These are phyloP conservation scores for Papilio elwesi DNA, from an alignment of 2,888 invertebrate species.

Conservation along the genomic window DNA sequence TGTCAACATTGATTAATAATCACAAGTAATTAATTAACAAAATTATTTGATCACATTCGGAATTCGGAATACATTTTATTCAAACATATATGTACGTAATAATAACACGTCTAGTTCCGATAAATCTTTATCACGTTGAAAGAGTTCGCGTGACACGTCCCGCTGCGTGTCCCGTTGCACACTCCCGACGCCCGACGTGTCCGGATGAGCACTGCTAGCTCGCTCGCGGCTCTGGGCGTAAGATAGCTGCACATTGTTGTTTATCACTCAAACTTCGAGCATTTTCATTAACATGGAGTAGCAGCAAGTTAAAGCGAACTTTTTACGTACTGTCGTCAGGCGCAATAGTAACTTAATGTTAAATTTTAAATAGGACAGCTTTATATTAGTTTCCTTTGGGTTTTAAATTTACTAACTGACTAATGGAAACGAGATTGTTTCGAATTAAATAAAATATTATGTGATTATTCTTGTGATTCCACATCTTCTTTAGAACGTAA, in stretches of 20 bases:
- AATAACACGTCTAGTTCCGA: background rate
- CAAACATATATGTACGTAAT: too few relatives aligned
- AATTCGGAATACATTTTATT: too few relatives aligned
- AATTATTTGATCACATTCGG: too few relatives aligned
- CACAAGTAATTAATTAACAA: too few relatives aligned
- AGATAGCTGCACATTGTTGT: background rate
- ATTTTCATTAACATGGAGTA: background rate
- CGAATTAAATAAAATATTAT: too few relatives aligned
- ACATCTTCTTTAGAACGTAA: too few relatives aligned
- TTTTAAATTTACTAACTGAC: too few relatives aligned
- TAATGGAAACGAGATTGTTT: too few relatives aligned
- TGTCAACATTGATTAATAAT: background rate
- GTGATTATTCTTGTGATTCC: too few relatives aligned
- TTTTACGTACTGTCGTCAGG: background rate
- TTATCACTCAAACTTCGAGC: constrained; percentile 2
- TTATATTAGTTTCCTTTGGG: too few relatives aligned
- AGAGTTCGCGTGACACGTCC: background rate
- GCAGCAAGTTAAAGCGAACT: background rate
- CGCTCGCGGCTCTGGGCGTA: background rate
- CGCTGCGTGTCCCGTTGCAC: background rate
- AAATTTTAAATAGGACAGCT: too few relatives aligned
- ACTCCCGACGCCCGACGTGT: background rate
- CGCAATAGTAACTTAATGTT: too few relatives aligned
- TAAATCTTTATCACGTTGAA: background rate
- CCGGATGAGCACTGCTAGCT: constrained; percentile 7